Base-by-base conservation (phyloP, 2,888 invertebrate species). In the Pinctada fucata region DNA sequence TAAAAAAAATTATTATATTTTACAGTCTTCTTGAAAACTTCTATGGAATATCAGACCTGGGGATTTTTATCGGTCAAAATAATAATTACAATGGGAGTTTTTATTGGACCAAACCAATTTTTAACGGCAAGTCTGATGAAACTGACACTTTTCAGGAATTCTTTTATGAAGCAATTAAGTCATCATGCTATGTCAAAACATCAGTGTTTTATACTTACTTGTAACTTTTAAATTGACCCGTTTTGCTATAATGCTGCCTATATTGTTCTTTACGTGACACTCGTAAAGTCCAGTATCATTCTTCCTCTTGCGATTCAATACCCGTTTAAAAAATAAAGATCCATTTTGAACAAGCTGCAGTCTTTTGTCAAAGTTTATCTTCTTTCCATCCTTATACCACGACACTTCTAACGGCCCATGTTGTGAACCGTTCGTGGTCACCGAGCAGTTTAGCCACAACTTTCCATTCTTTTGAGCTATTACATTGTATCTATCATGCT, bases 201-300 rank as follows among this genome's bases (percentile, higher is more conserved):
- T 31, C 31, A 31, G 31, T 31, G 8, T 45, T 8, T 13, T 63
- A 51, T 82, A 85, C 67, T 76, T 80, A 67, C 87, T 85, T 52
- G 79, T 82, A 8, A 87, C 76, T 47, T 76, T 71, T 5, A 87
- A 63, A 48, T 84, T 73, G 16, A 87, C 82, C 64, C 85, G 83
- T 70, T 84, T 75, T 10, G 83, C 87, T 10, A 88, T 78, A 58
- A 88, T 79, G 13, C 82, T 85, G 64, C 88, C 88, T 68, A 83
- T 75, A 13, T 67, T 75, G 76, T 86, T 86, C 5, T 70, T 72
- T 49, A 82, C 85, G 71, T 83, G 82, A 80, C 88, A 88, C 31
- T 86, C 87, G 50, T 88, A 88, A 16, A 85, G 70, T 16, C 88
- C 88, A 6, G 81, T 85, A 75, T 86, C 85, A 52, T 83, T 79